phyloP scores from a whole-genome alignment of 2,888 invertebrate genomes.

The Tetanocera ferruginea region DNA sequence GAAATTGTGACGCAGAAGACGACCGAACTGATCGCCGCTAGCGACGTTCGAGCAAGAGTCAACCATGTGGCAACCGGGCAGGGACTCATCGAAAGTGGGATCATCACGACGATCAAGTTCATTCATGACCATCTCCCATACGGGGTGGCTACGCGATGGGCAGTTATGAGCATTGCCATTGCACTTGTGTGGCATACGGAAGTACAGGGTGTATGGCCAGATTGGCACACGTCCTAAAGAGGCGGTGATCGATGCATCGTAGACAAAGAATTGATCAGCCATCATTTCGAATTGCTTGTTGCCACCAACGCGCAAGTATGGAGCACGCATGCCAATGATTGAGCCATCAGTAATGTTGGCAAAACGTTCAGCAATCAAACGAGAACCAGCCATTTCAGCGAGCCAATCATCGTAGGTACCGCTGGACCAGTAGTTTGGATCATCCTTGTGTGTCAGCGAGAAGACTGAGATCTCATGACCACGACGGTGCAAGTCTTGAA shows the following conservation, averaged over 20 bases:
- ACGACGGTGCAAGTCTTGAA: constrained; percentile 88
- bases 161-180: constrained; percentile 95
- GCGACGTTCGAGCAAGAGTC: constrained; percentile 95
- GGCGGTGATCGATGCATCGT: constrained; percentile 95
- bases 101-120: constrained; percentile 94
- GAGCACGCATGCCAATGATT: constrained; percentile 89
- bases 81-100: constrained; percentile 91
- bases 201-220: constrained; percentile 98
- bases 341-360: constrained; percentile 93
- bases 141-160: constrained; percentile 90
- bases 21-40: constrained; percentile 89
- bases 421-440: constrained; percentile 89
- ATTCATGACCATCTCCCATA: constrained; percentile 98
- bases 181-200: constrained; percentile 96
- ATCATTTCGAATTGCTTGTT: constrained; percentile 98
- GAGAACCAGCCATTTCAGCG: constrained; percentile 93
- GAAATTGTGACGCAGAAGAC: constrained; percentile 93
- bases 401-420: constrained; percentile 93
- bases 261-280: constrained; percentile 94
- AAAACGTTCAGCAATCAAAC: constrained; percentile 88
- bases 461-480: constrained; percentile 94
- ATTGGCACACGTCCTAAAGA: constrained; percentile 90
- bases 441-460: constrained; percentile 92
- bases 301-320: constrained; percentile 91
- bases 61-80: constrained; percentile 95